Base-by-base conservation (phyloP, 2,797 vertebrate genomes). In the Lagodon rhomboides region DNA sequence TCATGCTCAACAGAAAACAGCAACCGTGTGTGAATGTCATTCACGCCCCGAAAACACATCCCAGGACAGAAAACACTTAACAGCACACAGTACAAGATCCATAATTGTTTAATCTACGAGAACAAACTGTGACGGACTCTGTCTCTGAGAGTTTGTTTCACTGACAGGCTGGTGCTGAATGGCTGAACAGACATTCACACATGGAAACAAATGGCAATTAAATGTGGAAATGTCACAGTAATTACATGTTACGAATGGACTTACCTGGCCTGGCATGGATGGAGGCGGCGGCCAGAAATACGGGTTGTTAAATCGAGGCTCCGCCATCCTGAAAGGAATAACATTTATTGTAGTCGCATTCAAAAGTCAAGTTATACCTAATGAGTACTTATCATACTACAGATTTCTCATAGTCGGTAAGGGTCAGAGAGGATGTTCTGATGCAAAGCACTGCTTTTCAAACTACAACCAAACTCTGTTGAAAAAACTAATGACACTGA, bases 201-300 rank as follows among this genome's bases (percentile, higher is more conserved):
- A 87, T 88, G 87, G 88, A 89, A 79, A 83, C 62, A 82, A 72
- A 86, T 13, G 65, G 69, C 56, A 75, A 46, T 49, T 50, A 27
- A 66, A 56, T 16, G 68, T 49, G 59, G 22, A 79, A 77, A 82
- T n/a, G 56, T 81, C 15, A 50, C 63, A 54, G 34, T 67, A 53
- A 13, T 61, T 23, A 50, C 30, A 80, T 15, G 66, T 38, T 43
- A 46, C 1, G 4, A n/a, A 64, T 50, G 69, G 68, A 87, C 97
- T 95, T 96, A 99, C 98, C 97, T 99, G 98, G 91, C 97, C 96
- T 72, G 98, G 97, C 97, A 99, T 98, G 87, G 97, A 95, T 50
- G 98, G 97, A 72, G 97, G 98, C 4, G 98, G 98, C 5, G 98
- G 97, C 98, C 98, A 99, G 91, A 99, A 99, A 91, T 99, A 99